Evolutionary conservation across 2,797 vertebrate genomes (phyloP), one percentile per base, ranked within the genome.

Genomic region (Meriones psammophilus): DNA sequence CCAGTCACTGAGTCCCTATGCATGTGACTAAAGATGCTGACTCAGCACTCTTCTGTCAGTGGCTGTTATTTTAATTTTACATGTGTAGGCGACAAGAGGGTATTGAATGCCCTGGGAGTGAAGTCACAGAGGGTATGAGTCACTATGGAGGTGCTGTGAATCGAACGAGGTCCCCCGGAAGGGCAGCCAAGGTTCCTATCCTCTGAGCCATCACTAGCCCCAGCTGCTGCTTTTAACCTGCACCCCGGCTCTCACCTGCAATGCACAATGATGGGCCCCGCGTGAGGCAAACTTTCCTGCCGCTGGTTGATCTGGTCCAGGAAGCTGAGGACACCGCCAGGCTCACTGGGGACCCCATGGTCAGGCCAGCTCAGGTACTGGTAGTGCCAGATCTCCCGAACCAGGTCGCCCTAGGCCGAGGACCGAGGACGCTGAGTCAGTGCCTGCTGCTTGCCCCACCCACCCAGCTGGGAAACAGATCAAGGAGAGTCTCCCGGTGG

Each of bases 321-420:
- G 98, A 99, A 99, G 98, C 99, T 99, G 94, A 99, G 99, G 93
- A 99, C 99, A 6, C 98, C 99, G 3, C 99, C 99, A 0, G 99
- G 99, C 95, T 99, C 99, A 1, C 98, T 98, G 46, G 99, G 99
- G 1, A 99, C 99, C 0, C 99, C 99, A 0, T 99, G 99, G 97
- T 99, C 99, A 0, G 99, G 99, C 99, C 99, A 99, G 98, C 99
- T 99, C 97, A 99, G 95, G 98, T 99, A 99, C 98, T 99, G 99
- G 98, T 99, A 99, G 94, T 99, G 99, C 99, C 99, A 99, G 79
- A 99, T 99, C 64, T 99, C 97, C 93, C 98, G 97, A 92, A 97
- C 92, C 79, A 98, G 77, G 79, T 98, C 87, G 36, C 24, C 97
- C 97, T 97, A 92, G 56, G 62, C 68, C 68, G 10, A 93, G 71